Base-by-base conservation (phyloP, 2,888 invertebrate species). In the Brassicogethes aeneus region DNA sequence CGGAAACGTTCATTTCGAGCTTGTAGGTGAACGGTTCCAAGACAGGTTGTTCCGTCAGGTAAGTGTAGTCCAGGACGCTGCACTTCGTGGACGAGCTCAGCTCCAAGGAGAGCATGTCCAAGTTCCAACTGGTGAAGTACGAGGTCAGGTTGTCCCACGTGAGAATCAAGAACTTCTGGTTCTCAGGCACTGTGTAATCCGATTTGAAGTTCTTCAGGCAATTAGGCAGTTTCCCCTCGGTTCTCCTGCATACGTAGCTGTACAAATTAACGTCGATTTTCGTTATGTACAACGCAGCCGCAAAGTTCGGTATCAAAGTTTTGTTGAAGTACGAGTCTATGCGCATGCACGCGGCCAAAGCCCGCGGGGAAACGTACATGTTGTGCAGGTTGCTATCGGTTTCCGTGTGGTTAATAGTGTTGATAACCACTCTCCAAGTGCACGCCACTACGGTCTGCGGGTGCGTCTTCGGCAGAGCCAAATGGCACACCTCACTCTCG, bases 241-340 rank as follows among this genome's bases (percentile, higher is more conserved):
- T 56, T 33, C 56, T 56, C 49, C 61, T 66, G 39, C 70, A 62
- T 7, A 80, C 69, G 47, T 80, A 76, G 59, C 80, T 83, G 42
- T 74, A 70, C 1, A 85, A 60, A 13, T 76, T 74, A 1, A 87
- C 33, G 46, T 79, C 74, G 7, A 83, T 59, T 8, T 73, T 66
- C 10, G 77, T 72, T 32, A 82, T 60, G 37, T 75, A 74, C 1
- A 82, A 41, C 0, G 79, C 72, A 1, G 76, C 57, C 54, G 83
- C 82, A 1, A 85, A 39, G 42, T 72, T 72, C 1, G 88, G 85
- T 17, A 88, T 74, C 15, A 81, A 68, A 1, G 66, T 63, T 3
- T 81, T 76, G 52, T 80, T 76, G 59, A 85, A 86, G 47, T 76
- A 78, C 0, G 89, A 89, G 60, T 89, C 85, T 1, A 89, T 80